Percentiles rank a stretch among this genome's conserved stretches.
Evolutionary conservation across 2,888 invertebrate species (phyloP).

Genomic region (Pedicia rivosa): DNA sequence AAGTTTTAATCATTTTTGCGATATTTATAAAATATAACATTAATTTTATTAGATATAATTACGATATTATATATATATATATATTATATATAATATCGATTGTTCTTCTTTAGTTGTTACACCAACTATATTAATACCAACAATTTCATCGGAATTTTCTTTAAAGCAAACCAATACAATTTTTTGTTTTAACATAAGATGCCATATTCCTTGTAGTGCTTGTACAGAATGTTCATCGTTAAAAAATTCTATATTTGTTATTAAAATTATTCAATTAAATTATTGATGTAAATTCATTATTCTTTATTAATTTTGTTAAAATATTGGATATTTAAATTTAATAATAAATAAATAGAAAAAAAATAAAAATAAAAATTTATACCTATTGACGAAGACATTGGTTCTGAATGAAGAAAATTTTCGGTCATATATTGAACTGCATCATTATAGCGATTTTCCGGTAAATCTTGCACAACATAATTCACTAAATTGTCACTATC

Average conservation of each 20-base stretch:
- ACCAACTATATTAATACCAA: conserved; percentile 21
- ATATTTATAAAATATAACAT: too few species aligned
- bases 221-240: conserved; percentile 16
- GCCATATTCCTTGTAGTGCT: conserved; percentile 20
- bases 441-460: conserved; percentile 29
- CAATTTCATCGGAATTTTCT: conserved; percentile 20
- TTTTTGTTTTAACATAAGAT: conserved; percentile 18
- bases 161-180: conserved; percentile 23
- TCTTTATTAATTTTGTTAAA: too few species aligned
- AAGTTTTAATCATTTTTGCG: too few species aligned
- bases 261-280: too few species aligned
- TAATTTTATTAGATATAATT: too few species aligned
- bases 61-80: too few species aligned
- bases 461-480: conserved; percentile 34
- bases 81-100: neutral
- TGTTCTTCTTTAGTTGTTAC: conserved; percentile 6
- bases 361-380: too few species aligned
- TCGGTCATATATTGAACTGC: conserved; percentile 29
- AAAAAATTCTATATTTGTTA: neutral
- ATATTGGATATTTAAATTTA: too few species aligned
- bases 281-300: too few species aligned
- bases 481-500: conserved; percentile 21
- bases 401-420: conserved; percentile 36
- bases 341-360: neutral
- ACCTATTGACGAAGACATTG: conserved; percentile 29